Conservation (phyloP, 2,888 invertebrate species). For the Eudasyphora cyanicolor region DNA sequence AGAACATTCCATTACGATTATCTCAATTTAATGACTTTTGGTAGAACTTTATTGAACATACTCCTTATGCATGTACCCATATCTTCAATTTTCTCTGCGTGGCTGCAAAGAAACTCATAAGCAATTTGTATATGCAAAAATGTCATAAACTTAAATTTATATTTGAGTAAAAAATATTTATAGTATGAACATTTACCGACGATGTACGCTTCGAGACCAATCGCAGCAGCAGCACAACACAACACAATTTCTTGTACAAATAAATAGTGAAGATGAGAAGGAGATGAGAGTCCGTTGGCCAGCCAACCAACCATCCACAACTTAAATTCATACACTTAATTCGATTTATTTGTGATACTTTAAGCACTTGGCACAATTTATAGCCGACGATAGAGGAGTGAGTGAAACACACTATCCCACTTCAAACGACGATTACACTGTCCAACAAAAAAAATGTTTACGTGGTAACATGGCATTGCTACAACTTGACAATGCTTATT, state of each 20-base stretch:
- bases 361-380: neutral
- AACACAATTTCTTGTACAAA: neutral
- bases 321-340: neutral
- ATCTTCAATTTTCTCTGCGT: neutral
- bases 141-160: slow-evolving; percentile 35
- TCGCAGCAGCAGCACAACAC: neutral
- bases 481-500: too few relatives aligned
- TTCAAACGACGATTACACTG: neutral
- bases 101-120: neutral
- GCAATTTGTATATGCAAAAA: slow-evolving; percentile 16
- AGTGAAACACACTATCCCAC: neutral
- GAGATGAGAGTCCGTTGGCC: neutral
- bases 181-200: neutral
- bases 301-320: too few relatives aligned
- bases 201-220: neutral
- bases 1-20: too few relatives aligned
- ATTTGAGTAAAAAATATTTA: slow-evolving; percentile 20
- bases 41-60: slow-evolving; percentile 27
- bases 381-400: neutral
- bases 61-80: neutral
- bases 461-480: too few relatives aligned
- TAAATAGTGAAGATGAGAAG: neutral
- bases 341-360: slow-evolving; percentile 3
- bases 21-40: too few relatives aligned
- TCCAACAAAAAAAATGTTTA: neutral